phyloP scores from a whole-genome alignment of 92 coral and sea anemone species.

The Epizoanthus fatuus region DNA sequence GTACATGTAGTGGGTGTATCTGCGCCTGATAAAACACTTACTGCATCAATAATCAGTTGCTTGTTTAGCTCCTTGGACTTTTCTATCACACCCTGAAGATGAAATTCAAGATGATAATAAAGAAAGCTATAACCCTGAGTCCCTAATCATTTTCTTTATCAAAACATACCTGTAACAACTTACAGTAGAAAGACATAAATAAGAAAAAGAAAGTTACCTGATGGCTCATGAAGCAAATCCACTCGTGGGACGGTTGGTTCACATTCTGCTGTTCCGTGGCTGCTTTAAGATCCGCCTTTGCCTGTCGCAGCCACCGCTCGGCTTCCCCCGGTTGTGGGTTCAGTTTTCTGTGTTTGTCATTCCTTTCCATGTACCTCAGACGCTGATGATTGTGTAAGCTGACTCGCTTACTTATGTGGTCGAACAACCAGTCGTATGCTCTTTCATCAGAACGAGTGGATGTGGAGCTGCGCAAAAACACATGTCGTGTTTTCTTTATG shows the following conservation, averaged over 20 bases:
- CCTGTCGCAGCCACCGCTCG: slow-evolving; percentile 72
- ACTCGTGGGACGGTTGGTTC: slow-evolving; percentile 54
- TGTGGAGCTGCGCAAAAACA: too few species aligned
- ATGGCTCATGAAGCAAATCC: slow-evolving; percentile 82
- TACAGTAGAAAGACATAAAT: too few species aligned
- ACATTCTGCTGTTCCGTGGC: slow-evolving; percentile 38
- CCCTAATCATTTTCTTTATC: too few species aligned
- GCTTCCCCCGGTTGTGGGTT: slow-evolving; percentile 82
- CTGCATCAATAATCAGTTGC: slow-evolving; percentile 95
- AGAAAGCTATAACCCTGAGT: too few species aligned
- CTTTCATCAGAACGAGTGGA: too few species aligned
- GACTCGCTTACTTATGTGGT: too few species aligned
- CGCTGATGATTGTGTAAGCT: too few species aligned
- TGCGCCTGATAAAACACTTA: slow-evolving; percentile 43
- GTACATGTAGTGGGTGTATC: background rate
- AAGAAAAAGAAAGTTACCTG: slow-evolving; percentile 51
- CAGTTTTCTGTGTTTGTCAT: background rate
- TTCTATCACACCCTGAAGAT: slow-evolving; percentile 79
- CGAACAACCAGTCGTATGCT: too few species aligned
- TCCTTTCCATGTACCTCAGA: too few species aligned
- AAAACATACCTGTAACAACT: too few species aligned
- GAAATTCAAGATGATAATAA: background rate
- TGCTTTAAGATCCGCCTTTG: slow-evolving; percentile 72
- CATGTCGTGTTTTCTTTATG: too few species aligned
- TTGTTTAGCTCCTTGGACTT: slow-evolving; percentile 90